Base-by-base conservation (phyloP, 2,113 vertebrate genomes). In the Megaleporinus macrocephalus region DNA sequence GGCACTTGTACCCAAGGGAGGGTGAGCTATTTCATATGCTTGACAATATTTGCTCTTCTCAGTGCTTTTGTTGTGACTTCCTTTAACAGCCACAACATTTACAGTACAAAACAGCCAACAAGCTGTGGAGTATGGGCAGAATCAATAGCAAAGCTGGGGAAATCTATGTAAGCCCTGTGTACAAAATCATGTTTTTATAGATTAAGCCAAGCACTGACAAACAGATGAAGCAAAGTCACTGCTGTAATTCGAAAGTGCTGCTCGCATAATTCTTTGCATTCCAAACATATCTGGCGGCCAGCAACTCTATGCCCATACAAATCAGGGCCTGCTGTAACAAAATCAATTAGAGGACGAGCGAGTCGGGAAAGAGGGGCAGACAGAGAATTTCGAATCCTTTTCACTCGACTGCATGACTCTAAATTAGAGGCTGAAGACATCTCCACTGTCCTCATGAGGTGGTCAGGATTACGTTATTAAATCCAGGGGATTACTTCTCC, bases 141-240 rank as follows among this genome's bases (percentile, higher is more conserved):
- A 91, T 93, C 89, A 86, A 91, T 91, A 89, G 83, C 76, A 74
- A 80, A 47, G 59, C 76, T 88, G 78, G 73, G 80, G 72, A 89
- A 90, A 89, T 91, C 87, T 89, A 84, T 89, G 83, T 84, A 88
- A 89, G 88, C 77, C 74, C 61, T 87, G 87, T 44, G 89, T 88
- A 87, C 78, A 81, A 84, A 90, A 88, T 90, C 87, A 71, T 89
- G 86, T 91, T 90, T 89, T 91, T 88, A 90, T 91, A 88, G 89
- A 92, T 89, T 85, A 71, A 80, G 62, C 86, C 71, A 80, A 83
- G 81, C 76, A 86, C 80, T 87, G 87, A 90, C 73, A 88, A 86
- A 70, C 79, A 88, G 85, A 87, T 80, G 79, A 84, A 88, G 86
- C 79, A 86, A 80, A 86, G 27, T 68, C 49, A 3, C 65, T 11